Evolutionary conservation across 2,888 invertebrate species (phyloP).

Genomic region (Mesopsocus fuscifrons): DNA sequence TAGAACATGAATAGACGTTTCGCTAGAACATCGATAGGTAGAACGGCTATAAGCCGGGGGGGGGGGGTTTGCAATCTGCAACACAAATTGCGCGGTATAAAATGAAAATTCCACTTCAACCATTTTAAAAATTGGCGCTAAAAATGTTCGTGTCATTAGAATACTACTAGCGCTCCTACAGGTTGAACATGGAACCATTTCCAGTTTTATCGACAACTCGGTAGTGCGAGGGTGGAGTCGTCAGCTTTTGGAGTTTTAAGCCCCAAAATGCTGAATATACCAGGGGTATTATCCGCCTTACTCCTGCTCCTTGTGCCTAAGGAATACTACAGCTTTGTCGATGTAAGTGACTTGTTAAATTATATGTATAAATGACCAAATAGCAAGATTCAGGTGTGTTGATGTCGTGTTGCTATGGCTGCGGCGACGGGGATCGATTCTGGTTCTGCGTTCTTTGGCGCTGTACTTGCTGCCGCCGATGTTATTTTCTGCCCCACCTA

Average conservation of each 20-base stretch:
- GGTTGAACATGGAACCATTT: not conserved
- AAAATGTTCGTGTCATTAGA: too few relatives aligned
- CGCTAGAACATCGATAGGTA: too few relatives aligned
- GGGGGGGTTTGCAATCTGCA: too few relatives aligned
- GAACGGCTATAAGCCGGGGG: too few relatives aligned
- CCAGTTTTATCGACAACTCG: slow-evolving; percentile 9
- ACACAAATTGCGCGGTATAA: too few relatives aligned
- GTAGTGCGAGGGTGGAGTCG: slow-evolving; percentile 7
- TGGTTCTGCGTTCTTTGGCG: not conserved
- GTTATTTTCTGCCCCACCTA: not conserved
- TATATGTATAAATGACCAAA: not conserved
- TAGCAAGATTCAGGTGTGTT: not conserved
- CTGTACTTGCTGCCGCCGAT: not conserved
- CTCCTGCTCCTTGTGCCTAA: not conserved
- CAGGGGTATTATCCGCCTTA: not conserved
- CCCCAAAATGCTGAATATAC: slow-evolving; percentile 7
- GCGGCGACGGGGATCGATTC: not conserved
- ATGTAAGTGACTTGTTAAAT: slow-evolving; percentile 5
- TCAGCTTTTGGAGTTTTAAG: slow-evolving; percentile 2
- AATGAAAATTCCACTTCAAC: too few relatives aligned
- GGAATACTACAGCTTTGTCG: slow-evolving; percentile 5
- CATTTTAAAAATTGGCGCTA: too few relatives aligned
- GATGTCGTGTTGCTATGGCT: slow-evolving; percentile 4
- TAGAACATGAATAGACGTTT: too few relatives aligned
- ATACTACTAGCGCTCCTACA: not conserved